Conservation (phyloP, 2,797 vertebrate species). For the Valencia hispanica region DNA sequence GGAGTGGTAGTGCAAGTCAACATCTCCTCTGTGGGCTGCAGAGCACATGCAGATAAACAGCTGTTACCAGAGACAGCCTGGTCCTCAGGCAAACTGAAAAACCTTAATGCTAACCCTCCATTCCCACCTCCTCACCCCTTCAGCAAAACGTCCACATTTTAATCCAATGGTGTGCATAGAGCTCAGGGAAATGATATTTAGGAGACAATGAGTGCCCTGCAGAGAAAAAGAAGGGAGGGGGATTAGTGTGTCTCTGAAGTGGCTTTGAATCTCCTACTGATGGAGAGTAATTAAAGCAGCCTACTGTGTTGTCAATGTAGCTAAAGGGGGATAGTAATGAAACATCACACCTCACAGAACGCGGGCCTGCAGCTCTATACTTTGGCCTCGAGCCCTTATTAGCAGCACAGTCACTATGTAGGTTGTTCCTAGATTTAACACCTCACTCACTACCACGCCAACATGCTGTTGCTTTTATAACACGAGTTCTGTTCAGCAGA, state of each 20-base stretch:
- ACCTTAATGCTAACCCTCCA: slow-evolving; percentile 68
- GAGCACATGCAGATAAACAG: slow-evolving; percentile 71
- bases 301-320: slow-evolving; percentile 76
- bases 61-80: slow-evolving; percentile 64
- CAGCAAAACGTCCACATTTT: slow-evolving; percentile 76
- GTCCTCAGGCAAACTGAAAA: slow-evolving; percentile 71
- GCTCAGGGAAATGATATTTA: slow-evolving; percentile 80
- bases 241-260: slow-evolving; percentile 79
- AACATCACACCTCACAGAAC: slow-evolving; percentile 73
- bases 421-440: slow-evolving; percentile 59
- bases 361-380: slow-evolving; percentile 60
- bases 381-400: slow-evolving; percentile 62
- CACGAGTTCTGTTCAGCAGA: slow-evolving; percentile 6
- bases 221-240: slow-evolving; percentile 73
- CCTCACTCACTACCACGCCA: slow-evolving; percentile 34
- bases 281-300: slow-evolving; percentile 81
- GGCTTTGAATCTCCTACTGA: slow-evolving; percentile 75
- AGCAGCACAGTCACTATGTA: slow-evolving; percentile 54
- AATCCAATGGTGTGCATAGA: slow-evolving; percentile 77
- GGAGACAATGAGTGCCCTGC: slow-evolving; percentile 78
- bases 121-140: slow-evolving; percentile 61
- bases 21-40: slow-evolving; percentile 55
- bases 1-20: slow-evolving; percentile 41
- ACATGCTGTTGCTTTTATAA: slow-evolving; percentile 33
- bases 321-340: slow-evolving; percentile 77